A percentile compares a stretch with the other conserved stretches of the same genome.
These are phyloP conservation scores for Natrix natrix DNA, from an alignment of 2,797 vertebrate species.

Conservation along the genomic window DNA sequence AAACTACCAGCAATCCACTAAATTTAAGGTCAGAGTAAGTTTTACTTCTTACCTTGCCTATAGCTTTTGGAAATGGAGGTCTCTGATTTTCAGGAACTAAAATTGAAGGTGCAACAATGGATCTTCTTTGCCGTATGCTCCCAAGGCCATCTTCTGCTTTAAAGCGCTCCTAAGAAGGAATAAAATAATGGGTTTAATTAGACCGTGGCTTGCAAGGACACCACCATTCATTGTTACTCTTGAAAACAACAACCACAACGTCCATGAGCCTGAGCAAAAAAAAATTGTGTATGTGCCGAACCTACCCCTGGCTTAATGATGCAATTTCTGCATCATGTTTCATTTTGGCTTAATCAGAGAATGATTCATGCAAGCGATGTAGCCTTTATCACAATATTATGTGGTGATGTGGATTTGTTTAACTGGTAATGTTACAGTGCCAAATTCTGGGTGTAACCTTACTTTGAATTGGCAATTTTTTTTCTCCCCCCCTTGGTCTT, in stretches of 20 bases:
- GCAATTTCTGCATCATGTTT: neutral
- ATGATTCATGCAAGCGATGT: neutral
- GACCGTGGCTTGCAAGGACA: neutral
- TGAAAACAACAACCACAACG: neutral
- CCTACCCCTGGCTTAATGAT: too few species aligned
- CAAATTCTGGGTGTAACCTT: neutral
- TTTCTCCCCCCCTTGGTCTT: neutral
- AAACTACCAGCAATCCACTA: neutral
- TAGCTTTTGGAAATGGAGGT: slow-evolving; percentile 84
- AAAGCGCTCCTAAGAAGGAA: slow-evolving; percentile 78
- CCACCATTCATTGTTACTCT: neutral
- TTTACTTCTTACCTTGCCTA: slow-evolving; percentile 85
- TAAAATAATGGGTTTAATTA: slow-evolving; percentile 27
- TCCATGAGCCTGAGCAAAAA: neutral
- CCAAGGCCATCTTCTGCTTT: slow-evolving; percentile 74
- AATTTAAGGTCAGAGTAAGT: neutral
- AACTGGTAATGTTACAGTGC: neutral
- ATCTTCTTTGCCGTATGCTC: slow-evolving; percentile 83
- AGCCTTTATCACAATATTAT: neutral
- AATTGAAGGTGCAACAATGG: slow-evolving; percentile 87
- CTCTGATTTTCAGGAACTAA: slow-evolving; percentile 92
- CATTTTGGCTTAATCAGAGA: neutral
- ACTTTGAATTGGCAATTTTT: neutral
- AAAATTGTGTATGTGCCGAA: too few species aligned
- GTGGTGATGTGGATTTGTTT: neutral